Base-by-base conservation (phyloP, 2,797 vertebrate genomes). In the Poecile montanus region DNA sequence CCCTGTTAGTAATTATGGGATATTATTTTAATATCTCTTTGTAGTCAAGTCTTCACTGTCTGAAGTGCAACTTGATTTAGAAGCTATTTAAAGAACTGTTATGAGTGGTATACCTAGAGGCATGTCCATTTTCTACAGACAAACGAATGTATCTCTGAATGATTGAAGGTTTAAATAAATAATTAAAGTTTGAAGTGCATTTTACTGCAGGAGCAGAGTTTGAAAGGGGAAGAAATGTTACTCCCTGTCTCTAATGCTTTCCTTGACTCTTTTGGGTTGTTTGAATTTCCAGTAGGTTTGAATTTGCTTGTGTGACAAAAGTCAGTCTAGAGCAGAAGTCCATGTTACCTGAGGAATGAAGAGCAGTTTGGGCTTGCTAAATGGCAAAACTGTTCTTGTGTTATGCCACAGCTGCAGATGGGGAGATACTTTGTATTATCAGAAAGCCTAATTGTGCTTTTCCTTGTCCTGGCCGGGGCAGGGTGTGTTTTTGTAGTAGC, bases 291-390 rank as follows among this genome's bases (percentile, higher is more conserved):
- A 51, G 3, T 74, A 40, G 63, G 32, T 40, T 79, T 48, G 18
- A 50, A 50, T 58, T n/a, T 68, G 20, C 27, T 26, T 48, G 6
- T 47, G 50, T 65, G 45, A 13, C 47, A 62, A 34, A 91, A 58
- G 48, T 38, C 51, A 65, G 2, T 36, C 19, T 68, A 34, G 60
- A 74, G 32, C 48, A 90, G 29, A 88, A 60, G 26, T 21, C 5
- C 9, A 4, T 19, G 8, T 66, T 80, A 45, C 36, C 17, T 45
- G 62, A 57, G 20, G 21, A 85, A 20, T 65, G 66, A 45, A 60
- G 51, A 87, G 54, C 44, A 72, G 30, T 91, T 87, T 81, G 40
- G 17, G 21, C n/a, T 80, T 89, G 58, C 84, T 58, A 62, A 89
- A 38, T 63, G 19, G 40, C 34, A 62, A 80, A 92, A 53, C 20